Base-by-base conservation (phyloP, 2,113 vertebrate genomes). In the Elaphurus davidianus region DNA sequence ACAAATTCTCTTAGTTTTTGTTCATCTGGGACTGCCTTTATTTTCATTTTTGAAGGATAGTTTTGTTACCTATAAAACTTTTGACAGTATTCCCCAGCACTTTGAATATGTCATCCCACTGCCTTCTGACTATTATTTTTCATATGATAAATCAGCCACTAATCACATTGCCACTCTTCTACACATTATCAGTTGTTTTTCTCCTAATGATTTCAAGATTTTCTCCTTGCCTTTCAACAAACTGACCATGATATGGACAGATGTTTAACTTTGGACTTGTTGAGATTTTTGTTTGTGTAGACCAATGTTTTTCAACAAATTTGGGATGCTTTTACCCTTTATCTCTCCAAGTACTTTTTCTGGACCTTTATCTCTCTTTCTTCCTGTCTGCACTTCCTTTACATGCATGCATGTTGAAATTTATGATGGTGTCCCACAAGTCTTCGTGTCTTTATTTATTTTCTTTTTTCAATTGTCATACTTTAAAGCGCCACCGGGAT, bases 51-150 rank as follows among this genome's bases (percentile, higher is more conserved):
- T 78, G 15, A 85, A 64, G 9, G 84, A 59, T 2, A 82, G n/a
- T 64, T 95, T 91, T 93, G 40, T 11, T 96, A 89, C 33, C 50
- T 33, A 85, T 67, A 89, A 96, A 84, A 87, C 83, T 84, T 17
- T 25, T 86, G n/a, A 82, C 52, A 95, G 25, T 83, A 78, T 90
- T 76, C 78, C 45, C 40, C 27, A 79, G 54, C 7, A n/a, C 54
- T 93, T 87, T 91, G 90, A 81, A 57, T 64, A 95, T 43, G 33
- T 89, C n/a, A 55, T 85, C 21, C 50, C n/a, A 36, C 17, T 87
- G 45, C 57, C 43, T 36, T 94, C 55, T 91, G 36, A 91, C 25
- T 92, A 87, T n/a, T 36, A 52, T 43, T 94, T 88, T 90, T 97
- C 64, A 85, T 28, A 47, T n/a, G 14, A 27, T 78, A 92, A 87